Evolutionary conservation across 2,888 invertebrate species (phyloP), one percentile per base, ranked within the genome.

Genomic region (Griposia aprilina): DNA sequence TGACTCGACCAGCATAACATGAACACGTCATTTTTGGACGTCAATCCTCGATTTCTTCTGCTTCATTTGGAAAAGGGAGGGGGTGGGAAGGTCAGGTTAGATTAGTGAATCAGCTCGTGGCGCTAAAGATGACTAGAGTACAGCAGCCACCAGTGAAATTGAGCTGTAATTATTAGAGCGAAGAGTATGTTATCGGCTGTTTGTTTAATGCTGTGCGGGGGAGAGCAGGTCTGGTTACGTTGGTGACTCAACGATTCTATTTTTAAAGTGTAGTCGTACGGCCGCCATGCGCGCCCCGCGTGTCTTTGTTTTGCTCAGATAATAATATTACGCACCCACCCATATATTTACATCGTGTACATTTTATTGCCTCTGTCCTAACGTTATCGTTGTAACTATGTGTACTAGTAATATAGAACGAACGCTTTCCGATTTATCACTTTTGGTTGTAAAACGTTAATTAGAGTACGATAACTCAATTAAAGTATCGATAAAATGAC

Each of bases 231-330:
- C 90, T 82, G 57, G 55, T 79, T 91, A 90, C 74, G 83, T 80
- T 94, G 92, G 95, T 85, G 85, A 88, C 80, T 82, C 84, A 88
- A 92, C 89, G 85, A 85, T 90, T 94, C 95, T 96, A 96, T 96
- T 96, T 96, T 93, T 94, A 94, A 90, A 90, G 73, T 83, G 89
- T 80, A 90, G 92, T 90, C 91, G 93, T 84, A 90, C 91, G 92
- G 86, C 89, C 82, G 91, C 93, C 96, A 96, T 96, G 96, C 96
- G 95, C 86, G 71, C 76, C 48, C 91, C 95, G 93, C 96, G 95
- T 96, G 96, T 92, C 92, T 87, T 94, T 96, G 96, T 96, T 96
- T 96, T 96, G 96, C 92, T 94, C 92, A 90, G 93, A 94, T 93
- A 92, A 87, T 66, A 48, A 5, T 41, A 41, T 76, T 68, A 76